Evolutionary conservation across 2,113 vertebrate genomes (phyloP), one percentile per base, ranked within the genome.

Genomic region (Laterallus jamaicensis): DNA sequence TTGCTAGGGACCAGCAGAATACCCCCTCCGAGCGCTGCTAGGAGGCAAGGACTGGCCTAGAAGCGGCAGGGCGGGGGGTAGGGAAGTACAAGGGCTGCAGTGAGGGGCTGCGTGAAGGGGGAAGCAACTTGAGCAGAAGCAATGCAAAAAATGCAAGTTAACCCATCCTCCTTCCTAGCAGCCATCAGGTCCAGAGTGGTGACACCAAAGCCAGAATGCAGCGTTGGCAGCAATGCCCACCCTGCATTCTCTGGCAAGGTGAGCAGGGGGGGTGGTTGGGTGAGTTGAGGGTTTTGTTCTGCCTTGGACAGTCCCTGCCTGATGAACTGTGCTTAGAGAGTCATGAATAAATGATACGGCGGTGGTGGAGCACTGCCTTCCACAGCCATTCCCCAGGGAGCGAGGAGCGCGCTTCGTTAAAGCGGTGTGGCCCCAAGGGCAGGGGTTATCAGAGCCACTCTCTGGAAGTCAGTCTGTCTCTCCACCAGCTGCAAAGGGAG

Each of bases 281-380:
- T 16, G 54, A 66, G 29, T 13, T 68, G 67, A 82, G 39, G 50
- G 49, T 73, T 92, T 76, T 79, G 35, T 76, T 84, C 73, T 49
- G 69, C 70, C 26, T 71, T 68, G 75, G 40, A 44, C 26, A 60
- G 66, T 52, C 63, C 32, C 62, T 80, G 49, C 40, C 2, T 0
- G 64, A 67, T 49, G 55, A 94, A 71, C 22, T 84, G 63, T 90
- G 52, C 80, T 92, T 92, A 74, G 44, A 76, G 50, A 80, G n/a
- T 69, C 71, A 80, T 94, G 63, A 94, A 94, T 93, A 92, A 97
- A 64, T 80, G 35, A 88, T 78, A 84, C 37, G 7, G 44, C 0
- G 0, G 19, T 0, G 0, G 66, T 10, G 60, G 78, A 94, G 91
- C 68, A 13, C 40, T 70, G 83, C 70, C 70, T 90, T 82, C 66